Percentiles rank a stretch among this genome's conserved stretches.
phyloP scores from a whole-genome alignment of 2,888 invertebrate species.

The Anodontia alba region DNA sequence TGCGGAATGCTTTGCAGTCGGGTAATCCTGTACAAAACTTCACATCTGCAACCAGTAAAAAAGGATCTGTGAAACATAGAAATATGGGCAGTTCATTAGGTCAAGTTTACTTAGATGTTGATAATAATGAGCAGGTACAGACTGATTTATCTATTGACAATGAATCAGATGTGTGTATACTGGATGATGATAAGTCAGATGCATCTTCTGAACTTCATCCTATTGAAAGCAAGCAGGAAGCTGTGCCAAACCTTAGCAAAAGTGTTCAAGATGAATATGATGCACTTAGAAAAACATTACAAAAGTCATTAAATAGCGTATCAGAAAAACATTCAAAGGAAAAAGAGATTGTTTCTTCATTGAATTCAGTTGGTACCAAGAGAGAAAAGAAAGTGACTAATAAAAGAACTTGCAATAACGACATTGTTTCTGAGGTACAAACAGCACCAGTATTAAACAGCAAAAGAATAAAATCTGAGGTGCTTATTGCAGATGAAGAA shows the following conservation, averaged over 20 bases:
- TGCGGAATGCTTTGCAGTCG: not conserved
- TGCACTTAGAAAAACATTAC: not conserved
- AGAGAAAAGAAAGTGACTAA: too few relatives aligned
- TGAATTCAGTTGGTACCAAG: too few relatives aligned
- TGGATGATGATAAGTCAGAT: too few relatives aligned
- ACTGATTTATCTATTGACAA: too few relatives aligned
- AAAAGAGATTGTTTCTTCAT: not conserved
- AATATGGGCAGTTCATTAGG: too few relatives aligned
- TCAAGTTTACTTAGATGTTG: too few relatives aligned
- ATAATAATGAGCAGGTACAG: too few relatives aligned
- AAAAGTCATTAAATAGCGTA: not conserved
- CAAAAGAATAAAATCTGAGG: not conserved
- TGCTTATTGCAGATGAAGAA: not conserved
- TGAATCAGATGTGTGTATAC: too few relatives aligned
- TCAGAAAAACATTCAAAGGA: not conserved
- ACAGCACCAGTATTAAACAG: not conserved
- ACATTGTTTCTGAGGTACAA: not conserved
- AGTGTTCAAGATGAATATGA: not conserved
- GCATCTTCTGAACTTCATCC: too few relatives aligned
- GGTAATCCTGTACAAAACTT: not conserved
- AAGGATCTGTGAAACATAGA: too few relatives aligned
- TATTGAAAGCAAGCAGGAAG: too few relatives aligned
- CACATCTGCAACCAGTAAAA: too few relatives aligned
- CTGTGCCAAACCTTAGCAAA: not conserved
- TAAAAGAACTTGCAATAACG: not conserved